Evolutionary conservation across 2,797 vertebrate species (phyloP).

Genomic region (Orestias chungarensis): DNA sequence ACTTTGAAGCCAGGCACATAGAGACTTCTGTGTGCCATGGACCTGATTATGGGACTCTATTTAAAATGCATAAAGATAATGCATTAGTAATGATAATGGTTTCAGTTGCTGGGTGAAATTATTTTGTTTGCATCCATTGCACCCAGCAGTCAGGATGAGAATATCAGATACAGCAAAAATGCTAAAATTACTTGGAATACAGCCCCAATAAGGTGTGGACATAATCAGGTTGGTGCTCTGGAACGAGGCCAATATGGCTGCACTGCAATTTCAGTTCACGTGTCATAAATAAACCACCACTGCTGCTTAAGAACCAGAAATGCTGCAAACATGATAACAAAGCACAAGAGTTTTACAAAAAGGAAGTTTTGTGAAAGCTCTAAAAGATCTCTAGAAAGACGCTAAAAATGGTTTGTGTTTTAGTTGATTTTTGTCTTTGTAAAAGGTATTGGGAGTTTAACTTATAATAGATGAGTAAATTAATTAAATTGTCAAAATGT

Average conservation of each 20-base stretch:
- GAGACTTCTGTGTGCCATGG: background rate
- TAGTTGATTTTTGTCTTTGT: background rate
- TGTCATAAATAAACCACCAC: background rate
- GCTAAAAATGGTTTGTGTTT: background rate
- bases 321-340: background rate
- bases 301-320: background rate
- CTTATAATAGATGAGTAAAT: background rate
- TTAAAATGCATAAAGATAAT: background rate
- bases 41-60: background rate
- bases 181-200: background rate
- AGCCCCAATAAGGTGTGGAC: background rate
- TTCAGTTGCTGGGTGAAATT: background rate
- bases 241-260: background rate
- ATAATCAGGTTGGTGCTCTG: background rate
- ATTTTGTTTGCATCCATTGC: background rate
- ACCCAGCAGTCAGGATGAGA: background rate
- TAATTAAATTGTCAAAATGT: background rate
- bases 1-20: background rate
- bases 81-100: background rate
- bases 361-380: background rate
- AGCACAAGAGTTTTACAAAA: background rate
- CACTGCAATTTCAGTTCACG: background rate
- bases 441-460: background rate
- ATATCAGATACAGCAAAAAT: background rate
- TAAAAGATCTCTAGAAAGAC: background rate